Evolutionary conservation across 2,797 vertebrate genomes (phyloP).

Genomic region (Percopsis omiscomaycus): DNA sequence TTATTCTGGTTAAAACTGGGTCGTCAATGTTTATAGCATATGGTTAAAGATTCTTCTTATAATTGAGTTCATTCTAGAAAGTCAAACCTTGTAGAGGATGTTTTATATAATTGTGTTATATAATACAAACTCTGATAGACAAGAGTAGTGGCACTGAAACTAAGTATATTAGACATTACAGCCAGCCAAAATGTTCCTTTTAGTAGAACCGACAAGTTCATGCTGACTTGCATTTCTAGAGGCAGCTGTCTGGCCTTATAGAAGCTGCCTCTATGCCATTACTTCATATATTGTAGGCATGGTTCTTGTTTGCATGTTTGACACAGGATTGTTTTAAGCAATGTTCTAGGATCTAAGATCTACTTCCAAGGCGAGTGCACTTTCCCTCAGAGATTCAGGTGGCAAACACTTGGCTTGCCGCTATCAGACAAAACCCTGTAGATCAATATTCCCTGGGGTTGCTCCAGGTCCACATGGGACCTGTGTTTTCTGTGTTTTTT

Average conservation of each 20-base stretch:
- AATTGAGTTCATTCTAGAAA: too few species aligned
- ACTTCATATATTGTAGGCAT: constrained; percentile 7
- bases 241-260: constrained; percentile 14
- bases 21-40: too few species aligned
- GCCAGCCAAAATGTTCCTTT: too few species aligned
- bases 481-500: constrained; percentile 35
- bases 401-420: neutral
- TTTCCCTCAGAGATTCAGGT: constrained; percentile 12
- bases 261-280: constrained; percentile 25
- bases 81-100: too few species aligned
- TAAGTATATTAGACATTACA: too few species aligned
- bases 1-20: too few species aligned
- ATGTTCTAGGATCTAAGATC: neutral
- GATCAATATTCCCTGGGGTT: constrained; percentile 55
- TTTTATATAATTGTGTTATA: too few species aligned
- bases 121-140: too few species aligned
- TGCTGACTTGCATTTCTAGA: constrained; percentile 28
- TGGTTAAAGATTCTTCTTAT: too few species aligned
- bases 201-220: constrained; percentile 1
- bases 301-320: neutral
- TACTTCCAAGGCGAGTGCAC: too few species aligned
- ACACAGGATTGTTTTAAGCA: neutral
- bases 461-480: constrained; percentile 16
- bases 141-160: too few species aligned
- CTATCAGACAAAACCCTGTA: constrained; percentile 30